Evolutionary conservation across 2,888 invertebrate species (phyloP), one percentile per base, ranked within the genome.

Genomic region (Erannis defoliaria): DNA sequence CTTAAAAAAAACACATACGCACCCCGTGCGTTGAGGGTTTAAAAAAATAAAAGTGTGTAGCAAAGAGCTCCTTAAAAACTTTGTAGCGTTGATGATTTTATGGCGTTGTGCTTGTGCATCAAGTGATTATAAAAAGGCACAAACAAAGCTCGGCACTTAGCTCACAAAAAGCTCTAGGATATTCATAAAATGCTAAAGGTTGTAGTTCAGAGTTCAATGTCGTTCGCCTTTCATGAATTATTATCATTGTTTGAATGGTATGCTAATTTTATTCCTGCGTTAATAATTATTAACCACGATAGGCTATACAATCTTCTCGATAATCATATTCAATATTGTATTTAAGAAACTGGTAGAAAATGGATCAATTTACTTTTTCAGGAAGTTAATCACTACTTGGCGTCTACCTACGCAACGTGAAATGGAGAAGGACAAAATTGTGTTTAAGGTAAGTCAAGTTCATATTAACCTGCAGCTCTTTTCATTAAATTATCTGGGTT

Each of bases 371-470:
- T 5, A 9, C 53, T 54, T 53, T 69, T 67, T 45, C 62, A 69
- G 69, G 29, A 61, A 37, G 16, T 21, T 5, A 37, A 54, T 42
- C 19, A 61, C 51, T 45, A n/a, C 33, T n/a, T 26, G 26, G n/a
- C n/a, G n/a, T 8, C 10, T 14, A 9, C 5, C 26, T 40, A 31
- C 45, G 21, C 23, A 18, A 75, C 67, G 9, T n/a, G 29, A 68
- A 62, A 91, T 91, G 90, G 90, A 92, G 58, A 90, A 89, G 69
- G 89, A 90, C 65, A 91, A 86, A 77, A 91, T 92, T 64, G 85
- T 91, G 12, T 92, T 91, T 67, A 89, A 88, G 89, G 92, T 91
- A 82, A 83, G 88, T 70, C 4, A 21, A 19, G 5, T 19, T 21
- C 35, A 35, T 0, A 35, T 5, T 35, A 5, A 8, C 1, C 19